Base-by-base conservation (phyloP, 2,113 vertebrate species). In the Campylomormyrus numenius region DNA sequence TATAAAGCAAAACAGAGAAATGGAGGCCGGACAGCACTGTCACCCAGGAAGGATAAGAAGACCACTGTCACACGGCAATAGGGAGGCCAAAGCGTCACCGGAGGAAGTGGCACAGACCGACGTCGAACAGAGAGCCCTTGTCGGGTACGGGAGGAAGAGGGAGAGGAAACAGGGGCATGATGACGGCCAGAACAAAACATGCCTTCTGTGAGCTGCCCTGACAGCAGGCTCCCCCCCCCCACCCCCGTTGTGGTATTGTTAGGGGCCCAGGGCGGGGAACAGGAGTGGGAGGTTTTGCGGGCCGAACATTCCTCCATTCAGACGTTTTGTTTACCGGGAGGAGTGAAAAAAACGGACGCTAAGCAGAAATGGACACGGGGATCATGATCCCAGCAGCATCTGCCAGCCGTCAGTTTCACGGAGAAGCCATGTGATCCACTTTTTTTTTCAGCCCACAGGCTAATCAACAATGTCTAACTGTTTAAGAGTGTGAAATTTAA, bases 191-290 rank as follows among this genome's bases (percentile, higher is more conserved):
- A 89, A 89, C 92, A 93, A 91, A 93, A 90, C 90, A 90, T 91
- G 92, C 91, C 90, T 92, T 93, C 92, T 93, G 93, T 92, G 85
- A 91, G 91, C 90, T 45, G 62, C 88, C 88, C 70, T 90, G 85
- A 91, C 87, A 85, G 88, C 86, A 17, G 49, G 21, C 83, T 80
- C 53, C 84, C 49, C 66, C 90, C 77, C 39, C 90, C 84, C 90
- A 90, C 90, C 77, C 88, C 77, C 88, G 90, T 90, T 86, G 50
- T 0, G 1, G 35, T 58, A 66, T 53, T 53, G 85, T 91, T 77
- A 48, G n/a, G 87, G 39, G 42, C 58, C 83, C 31, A 27, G 52
- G 27, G 50, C 85, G 21, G 24, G 10, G 48, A 35, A 70, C 10
- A 13, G n/a, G 2, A 85, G 62, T 8, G 62, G 87, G 74, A 39